These are phyloP conservation scores for Pomatorhinus ruficollis DNA, from an alignment of 2,113 vertebrate genomes.

Conservation along the genomic window DNA sequence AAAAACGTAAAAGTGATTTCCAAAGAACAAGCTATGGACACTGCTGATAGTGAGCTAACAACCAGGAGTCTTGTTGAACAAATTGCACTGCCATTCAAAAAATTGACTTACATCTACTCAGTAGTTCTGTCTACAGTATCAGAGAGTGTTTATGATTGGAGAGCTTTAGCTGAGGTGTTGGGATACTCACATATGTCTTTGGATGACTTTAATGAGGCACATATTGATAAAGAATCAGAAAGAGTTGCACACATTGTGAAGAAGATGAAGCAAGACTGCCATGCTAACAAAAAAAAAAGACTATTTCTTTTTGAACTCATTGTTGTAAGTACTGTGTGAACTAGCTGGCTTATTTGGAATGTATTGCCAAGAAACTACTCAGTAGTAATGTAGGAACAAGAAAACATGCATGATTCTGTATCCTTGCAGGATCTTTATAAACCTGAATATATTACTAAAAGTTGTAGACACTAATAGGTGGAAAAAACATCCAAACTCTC, in stretches of 20 bases:
- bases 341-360: not conserved
- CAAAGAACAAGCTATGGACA: slow-evolving; percentile 88
- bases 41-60: slow-evolving; percentile 76
- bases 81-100: slow-evolving; percentile 88
- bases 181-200: slow-evolving; percentile 81
- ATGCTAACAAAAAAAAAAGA: slow-evolving; percentile 80
- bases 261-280: slow-evolving; percentile 95
- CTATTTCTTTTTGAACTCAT: slow-evolving; percentile 92
- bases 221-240: slow-evolving; percentile 83
- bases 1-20: slow-evolving; percentile 92
- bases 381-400: not conserved
- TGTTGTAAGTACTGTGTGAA: slow-evolving; percentile 80
- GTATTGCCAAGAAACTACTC: not conserved
- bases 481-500: not conserved
- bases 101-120: slow-evolving; percentile 94
- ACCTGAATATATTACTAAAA: not conserved
- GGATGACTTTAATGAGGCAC: slow-evolving; percentile 75
- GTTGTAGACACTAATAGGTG: not conserved
- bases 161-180: slow-evolving; percentile 83
- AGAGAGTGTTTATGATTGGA: slow-evolving; percentile 87
- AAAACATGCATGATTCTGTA: not conserved
- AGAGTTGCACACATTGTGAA: slow-evolving; percentile 89
- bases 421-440: not conserved
- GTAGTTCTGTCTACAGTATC: slow-evolving; percentile 88
- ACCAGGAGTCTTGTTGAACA: slow-evolving; percentile 85